Base-by-base conservation (phyloP, 2,113 vertebrate species). In the Pyrgilauda ruficollis region DNA sequence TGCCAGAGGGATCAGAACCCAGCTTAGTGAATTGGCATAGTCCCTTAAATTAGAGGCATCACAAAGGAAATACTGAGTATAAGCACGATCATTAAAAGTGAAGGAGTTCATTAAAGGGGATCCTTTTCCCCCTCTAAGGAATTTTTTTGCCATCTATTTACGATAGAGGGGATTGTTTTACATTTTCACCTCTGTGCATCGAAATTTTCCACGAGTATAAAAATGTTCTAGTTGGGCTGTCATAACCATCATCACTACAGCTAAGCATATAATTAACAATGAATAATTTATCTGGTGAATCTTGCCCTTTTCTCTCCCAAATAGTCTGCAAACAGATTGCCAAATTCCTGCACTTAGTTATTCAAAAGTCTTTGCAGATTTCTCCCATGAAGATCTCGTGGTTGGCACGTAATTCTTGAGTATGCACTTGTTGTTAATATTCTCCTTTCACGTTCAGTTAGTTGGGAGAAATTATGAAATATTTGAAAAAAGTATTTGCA, bases 281-380 rank as follows among this genome's bases (percentile, higher is more conserved):
- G 96, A 97, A 97, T 97, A 97, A 96, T 97, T 97, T 97, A 97
- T 96, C 95, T 89, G 93, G 89, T 95, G 95, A 93, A 94, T 96
- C 84, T 97, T 97, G 96, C 96, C 96, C 96, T 97, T 93, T 96
- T 94, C 94, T 93, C 89, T 95, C 96, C 93, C 91, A 96, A 97
- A 93, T 96, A 97, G 91, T 93, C 96, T 96, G 95, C 95, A 97
- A 96, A 96, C 96, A 97, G 96, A 97, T 97, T 97, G 96, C 94
- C 91, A 96, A 96, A 95, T 95, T 97, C 95, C 89, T 95, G 80
- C 78, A 95, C 93, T 97, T 91, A 94, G 89, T 94, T 97, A 92
- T 89, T 94, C 89, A 86, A 75, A 95, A 96, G 86, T 72, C 94
- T 95, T 94, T 95, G 91, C 95, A 93, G 94, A 94, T 93, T 96